A percentile compares a stretch with the other conserved stretches of the same genome.
Evolutionary conservation across 2,888 invertebrate genomes (phyloP).

Genomic region (Tineola bisselliella): DNA sequence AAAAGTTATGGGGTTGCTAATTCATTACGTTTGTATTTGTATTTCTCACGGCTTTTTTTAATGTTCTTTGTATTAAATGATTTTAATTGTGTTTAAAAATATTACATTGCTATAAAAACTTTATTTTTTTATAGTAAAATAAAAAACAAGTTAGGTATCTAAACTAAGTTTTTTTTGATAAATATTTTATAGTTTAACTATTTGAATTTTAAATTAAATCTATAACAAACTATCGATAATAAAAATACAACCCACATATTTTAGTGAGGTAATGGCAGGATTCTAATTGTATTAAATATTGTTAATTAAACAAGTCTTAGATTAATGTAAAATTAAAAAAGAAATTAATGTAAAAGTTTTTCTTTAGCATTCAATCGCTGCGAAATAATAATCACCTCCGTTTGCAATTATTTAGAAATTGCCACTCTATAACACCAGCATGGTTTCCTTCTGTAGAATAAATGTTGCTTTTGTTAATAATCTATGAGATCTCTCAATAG

Average conservation of each 20-base stretch:
- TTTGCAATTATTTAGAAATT: background rate
- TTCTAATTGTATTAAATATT: no score
- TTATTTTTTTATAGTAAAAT: background rate
- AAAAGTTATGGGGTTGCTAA: conserved; percentile 45
- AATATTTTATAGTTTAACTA: no score
- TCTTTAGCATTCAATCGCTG: background rate
- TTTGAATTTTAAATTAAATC: no score
- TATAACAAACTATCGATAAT: no score
- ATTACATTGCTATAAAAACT: no score
- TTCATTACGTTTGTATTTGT: conserved; percentile 55
- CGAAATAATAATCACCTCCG: background rate
- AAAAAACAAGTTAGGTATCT: no score
- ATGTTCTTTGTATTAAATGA: conserved; percentile 18
- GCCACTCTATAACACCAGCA: conserved; percentile 18
- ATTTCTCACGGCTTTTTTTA: conserved; percentile 48
- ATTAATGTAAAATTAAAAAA: no score
- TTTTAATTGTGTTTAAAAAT: background rate
- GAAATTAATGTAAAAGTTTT: no score
- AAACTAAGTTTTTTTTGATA: background rate
- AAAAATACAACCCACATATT: no score
- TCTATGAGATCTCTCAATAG: conserved; percentile 37
- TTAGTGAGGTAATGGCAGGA: no score
- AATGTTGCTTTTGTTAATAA: conserved; percentile 34
- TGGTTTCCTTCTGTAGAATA: conserved; percentile 16
- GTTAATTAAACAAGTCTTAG: no score